Percentiles rank a stretch among this genome's conserved stretches.
These are phyloP conservation scores for Chaetodon trifascialis DNA, from an alignment of 2,113 vertebrate genomes.

Conservation along the genomic window DNA sequence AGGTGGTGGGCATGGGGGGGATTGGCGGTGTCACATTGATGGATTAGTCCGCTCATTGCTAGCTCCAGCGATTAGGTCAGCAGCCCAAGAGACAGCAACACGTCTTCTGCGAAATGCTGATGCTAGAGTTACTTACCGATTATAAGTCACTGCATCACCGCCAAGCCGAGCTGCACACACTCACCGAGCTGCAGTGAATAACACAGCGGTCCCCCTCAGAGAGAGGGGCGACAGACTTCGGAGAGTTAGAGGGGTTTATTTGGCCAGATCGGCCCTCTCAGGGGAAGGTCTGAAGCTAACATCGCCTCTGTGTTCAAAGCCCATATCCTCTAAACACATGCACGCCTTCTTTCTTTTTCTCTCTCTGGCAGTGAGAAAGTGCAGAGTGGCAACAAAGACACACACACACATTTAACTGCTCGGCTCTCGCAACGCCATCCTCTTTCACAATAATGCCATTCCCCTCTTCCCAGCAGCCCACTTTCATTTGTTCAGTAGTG, in stretches of 20 bases:
- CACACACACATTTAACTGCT: conserved; percentile 38
- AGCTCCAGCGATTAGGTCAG: conserved; percentile 78
- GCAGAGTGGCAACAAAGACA: conserved; percentile 25
- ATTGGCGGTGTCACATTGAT: conserved; percentile 75
- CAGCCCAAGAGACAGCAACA: conserved; percentile 72
- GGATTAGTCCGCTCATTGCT: conserved; percentile 77
- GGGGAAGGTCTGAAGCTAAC: conserved; percentile 35
- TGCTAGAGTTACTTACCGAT: conserved; percentile 69
- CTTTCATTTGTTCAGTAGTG: conserved; percentile 78
- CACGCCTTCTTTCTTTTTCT: conserved; percentile 16
- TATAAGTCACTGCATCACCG: conserved; percentile 75
- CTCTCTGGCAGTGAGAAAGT: conserved; percentile 36
- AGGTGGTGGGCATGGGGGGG: conserved; percentile 31
- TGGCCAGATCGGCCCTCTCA: conserved; percentile 41
- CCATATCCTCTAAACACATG: conserved; percentile 39
- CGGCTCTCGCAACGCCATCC: conserved; percentile 28
- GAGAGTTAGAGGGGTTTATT: conserved; percentile 27
- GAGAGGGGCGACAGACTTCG: conserved; percentile 43
- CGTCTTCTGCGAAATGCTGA: conserved; percentile 76
- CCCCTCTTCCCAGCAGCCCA: conserved; percentile 70
- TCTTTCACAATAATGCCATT: conserved; percentile 65
- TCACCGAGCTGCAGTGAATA: conserved; percentile 50
- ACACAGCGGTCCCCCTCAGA: conserved; percentile 35
- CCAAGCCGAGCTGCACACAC: conserved; percentile 35
- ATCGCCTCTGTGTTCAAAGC: conserved; percentile 26